Conservation (phyloP, 2,797 vertebrate genomes). For the Gymnodraco acuticeps region DNA sequence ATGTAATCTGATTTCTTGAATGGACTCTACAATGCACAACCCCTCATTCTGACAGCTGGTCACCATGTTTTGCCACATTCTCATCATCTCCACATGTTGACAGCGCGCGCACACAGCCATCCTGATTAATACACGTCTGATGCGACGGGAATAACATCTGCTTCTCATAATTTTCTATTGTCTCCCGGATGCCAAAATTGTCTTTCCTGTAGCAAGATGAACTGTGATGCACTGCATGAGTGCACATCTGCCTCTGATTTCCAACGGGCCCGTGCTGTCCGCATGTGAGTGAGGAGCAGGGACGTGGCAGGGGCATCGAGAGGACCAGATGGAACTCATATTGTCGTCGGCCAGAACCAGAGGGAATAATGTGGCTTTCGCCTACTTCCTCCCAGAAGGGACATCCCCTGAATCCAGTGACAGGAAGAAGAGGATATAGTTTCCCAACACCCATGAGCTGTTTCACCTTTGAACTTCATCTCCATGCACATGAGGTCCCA, state of each 20-base stretch:
- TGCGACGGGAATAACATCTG: constrained; percentile 52
- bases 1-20: constrained; percentile 17
- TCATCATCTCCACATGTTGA: constrained; percentile 4
- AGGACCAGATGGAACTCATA: constrained; percentile 71
- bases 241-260: constrained; percentile 81
- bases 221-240: constrained; percentile 33
- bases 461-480: constrained; percentile 59
- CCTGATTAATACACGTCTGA: constrained; percentile 24
- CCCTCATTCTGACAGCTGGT: background rate
- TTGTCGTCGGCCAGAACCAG: constrained; percentile 61
- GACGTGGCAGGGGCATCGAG: constrained; percentile 74
- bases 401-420: constrained; percentile 54
- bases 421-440: constrained; percentile 44
- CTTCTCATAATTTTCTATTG: constrained; percentile 61
- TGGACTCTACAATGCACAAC: background rate
- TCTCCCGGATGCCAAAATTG: constrained; percentile 47
- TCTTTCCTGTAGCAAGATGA: constrained; percentile 58
- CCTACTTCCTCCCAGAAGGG: constrained; percentile 55
- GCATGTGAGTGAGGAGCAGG: constrained; percentile 62
- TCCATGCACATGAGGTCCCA: constrained; percentile 27
- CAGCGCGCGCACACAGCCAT: background rate
- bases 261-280: constrained; percentile 56
- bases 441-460: constrained; percentile 44
- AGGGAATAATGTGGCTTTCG: constrained; percentile 67
- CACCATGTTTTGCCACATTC: constrained; percentile 5